Base-by-base conservation (phyloP, 2,888 invertebrate species). In the Calameuta filiformis region DNA sequence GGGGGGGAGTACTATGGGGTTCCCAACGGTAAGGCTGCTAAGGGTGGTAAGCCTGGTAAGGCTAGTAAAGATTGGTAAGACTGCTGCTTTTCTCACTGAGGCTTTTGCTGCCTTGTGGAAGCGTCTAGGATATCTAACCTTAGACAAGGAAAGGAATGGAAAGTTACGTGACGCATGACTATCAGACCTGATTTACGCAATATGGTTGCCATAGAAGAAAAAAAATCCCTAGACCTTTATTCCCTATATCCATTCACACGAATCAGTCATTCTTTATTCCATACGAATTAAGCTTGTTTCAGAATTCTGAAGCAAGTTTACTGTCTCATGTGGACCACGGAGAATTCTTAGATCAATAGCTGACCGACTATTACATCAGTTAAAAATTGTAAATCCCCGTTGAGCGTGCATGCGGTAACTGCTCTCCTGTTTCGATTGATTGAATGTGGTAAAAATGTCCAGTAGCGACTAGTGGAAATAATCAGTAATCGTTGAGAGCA, bases 321-420 rank as follows among this genome's bases (percentile, higher is more conserved):
- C 40, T 15, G 40, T 40, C 40, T 40, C 40, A 6, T 40, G 1
- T 23, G 40, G 40, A 23, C 23, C 56, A 23, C 9, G 23, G 56
- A 56, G 23, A 56, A 56, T 23, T 56, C 23, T 56, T 23, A 56
- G 56, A 56, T 56, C 40, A 56, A 56, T 9, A 56, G 9, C 56
- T 56, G 56, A 56, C 23, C 56, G 56, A 56, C 23, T 1, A 1
- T 56, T 56, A 15, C 1, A 56, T 56, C 23, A 6, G 56, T 56
- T 56, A 56, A 23, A 56, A 56, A 56, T 23, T 56, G 23, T 23
- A 56, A 56, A 56, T 56, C 78, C 68, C 79, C 78, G 34, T 79
- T 75, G 71, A 56, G 3, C 56, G 56, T 77, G 35, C 68, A 30
- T 73, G 80, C 73, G 80, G 80, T 75, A 73, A 79, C 23, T 56